phyloP scores from a whole-genome alignment of 2,888 invertebrate genomes.

The Polydrusus tereticollis region DNA sequence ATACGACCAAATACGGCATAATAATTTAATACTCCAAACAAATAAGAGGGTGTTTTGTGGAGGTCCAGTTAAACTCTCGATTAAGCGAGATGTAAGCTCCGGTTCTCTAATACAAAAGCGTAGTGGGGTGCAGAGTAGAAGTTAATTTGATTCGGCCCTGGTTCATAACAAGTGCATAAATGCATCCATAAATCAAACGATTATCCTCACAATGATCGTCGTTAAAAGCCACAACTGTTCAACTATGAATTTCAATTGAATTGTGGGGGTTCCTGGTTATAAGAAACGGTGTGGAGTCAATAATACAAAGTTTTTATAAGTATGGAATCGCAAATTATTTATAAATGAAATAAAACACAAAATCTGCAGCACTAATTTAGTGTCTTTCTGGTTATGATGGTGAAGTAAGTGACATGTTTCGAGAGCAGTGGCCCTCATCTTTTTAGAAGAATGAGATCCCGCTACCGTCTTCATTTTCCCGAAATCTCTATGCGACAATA shows the following conservation, averaged over 20 bases:
- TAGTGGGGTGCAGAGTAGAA: conserved; percentile 54
- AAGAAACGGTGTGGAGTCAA: not conserved
- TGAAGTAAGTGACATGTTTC: too few relatives aligned
- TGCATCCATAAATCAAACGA: conserved; percentile 63
- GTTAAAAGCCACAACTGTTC: conserved; percentile 49
- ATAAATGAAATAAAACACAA: too few relatives aligned
- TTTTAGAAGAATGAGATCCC: too few relatives aligned
- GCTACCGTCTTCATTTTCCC: too few relatives aligned
- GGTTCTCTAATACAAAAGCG: conserved; percentile 42
- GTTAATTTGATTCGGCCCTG: conserved; percentile 59
- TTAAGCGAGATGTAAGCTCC: conserved; percentile 39
- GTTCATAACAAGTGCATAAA: conserved; percentile 64
- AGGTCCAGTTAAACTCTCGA: conserved; percentile 25
- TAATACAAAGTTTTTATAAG: not conserved
- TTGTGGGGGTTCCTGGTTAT: not conserved
- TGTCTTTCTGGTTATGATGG: too few relatives aligned
- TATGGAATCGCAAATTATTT: too few relatives aligned
- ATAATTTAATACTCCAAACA: conserved; percentile 40
- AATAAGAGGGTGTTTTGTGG: conserved; percentile 30
- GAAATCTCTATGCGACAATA: too few relatives aligned
- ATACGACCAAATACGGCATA: conserved; percentile 17
- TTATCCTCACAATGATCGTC: conserved; percentile 54
- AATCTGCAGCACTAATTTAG: too few relatives aligned
- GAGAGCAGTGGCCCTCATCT: too few relatives aligned
- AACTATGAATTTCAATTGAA: conserved; percentile 37